A percentile compares a stretch with the other conserved stretches of the same genome.
Evolutionary conservation across 2,797 vertebrate species (phyloP).

Genomic region (Takifugu ocellatus): DNA sequence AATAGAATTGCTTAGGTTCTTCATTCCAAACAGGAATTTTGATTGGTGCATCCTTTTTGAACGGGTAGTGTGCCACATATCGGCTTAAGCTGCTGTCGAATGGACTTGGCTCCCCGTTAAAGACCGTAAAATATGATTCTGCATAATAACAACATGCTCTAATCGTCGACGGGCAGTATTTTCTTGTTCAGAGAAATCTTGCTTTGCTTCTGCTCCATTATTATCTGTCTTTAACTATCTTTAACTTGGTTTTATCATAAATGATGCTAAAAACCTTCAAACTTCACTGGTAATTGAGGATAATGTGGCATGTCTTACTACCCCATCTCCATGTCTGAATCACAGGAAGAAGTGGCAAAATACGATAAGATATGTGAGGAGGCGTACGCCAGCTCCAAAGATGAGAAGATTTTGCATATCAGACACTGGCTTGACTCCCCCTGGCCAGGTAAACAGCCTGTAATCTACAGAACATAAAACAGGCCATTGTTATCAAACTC

Average conservation of each 20-base stretch:
- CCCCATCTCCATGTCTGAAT: slow-evolving; percentile 16
- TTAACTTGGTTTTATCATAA: neutral
- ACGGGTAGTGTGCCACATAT: slow-evolving; percentile 17
- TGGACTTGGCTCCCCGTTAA: neutral
- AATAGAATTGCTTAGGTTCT: slow-evolving; percentile 36
- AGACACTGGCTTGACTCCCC: slow-evolving; percentile 91
- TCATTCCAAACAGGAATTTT: slow-evolving; percentile 47
- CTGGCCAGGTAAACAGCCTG: slow-evolving; percentile 78
- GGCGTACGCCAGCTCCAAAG: slow-evolving; percentile 86
- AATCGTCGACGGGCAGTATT: too few relatives aligned
- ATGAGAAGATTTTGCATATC: slow-evolving; percentile 86
- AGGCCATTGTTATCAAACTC: neutral
- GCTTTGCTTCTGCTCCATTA: too few relatives aligned
- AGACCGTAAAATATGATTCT: too few relatives aligned
- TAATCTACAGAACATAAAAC: slow-evolving; percentile 4
- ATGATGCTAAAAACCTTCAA: neutral
- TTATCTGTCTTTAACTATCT: too few relatives aligned
- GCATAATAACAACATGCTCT: too few relatives aligned
- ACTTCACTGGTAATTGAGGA: slow-evolving; percentile 7
- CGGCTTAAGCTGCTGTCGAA: slow-evolving; percentile 27
- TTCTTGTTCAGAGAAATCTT: too few relatives aligned
- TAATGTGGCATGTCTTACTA: slow-evolving; percentile 1
- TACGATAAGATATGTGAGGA: slow-evolving; percentile 94
- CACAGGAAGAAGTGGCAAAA: slow-evolving; percentile 90
- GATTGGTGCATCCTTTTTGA: slow-evolving; percentile 43